A percentile compares a stretch with the other conserved stretches of the same genome.
Evolutionary conservation across 1,140 invertebrate species (phyloP).

Genomic region (Leptinotarsa defecta): DNA sequence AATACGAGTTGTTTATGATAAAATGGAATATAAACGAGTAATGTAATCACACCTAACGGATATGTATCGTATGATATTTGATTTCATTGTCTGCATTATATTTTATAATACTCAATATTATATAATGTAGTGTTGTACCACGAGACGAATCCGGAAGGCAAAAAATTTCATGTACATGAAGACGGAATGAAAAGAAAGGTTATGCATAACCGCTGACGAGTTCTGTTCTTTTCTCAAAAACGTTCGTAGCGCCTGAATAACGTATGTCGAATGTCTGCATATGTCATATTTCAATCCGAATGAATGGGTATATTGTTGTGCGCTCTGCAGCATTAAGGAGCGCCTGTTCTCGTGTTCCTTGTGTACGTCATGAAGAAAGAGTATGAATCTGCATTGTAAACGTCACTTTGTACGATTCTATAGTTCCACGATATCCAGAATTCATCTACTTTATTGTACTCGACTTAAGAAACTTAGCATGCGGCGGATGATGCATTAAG

Average conservation of each 20-base stretch:
- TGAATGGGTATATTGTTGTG: conserved; percentile 15
- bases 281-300: conserved; percentile 4
- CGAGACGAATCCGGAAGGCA: too few relatives aligned
- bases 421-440: background rate
- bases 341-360: conserved; percentile 4
- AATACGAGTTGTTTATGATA: too few relatives aligned
- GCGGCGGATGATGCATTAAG: background rate
- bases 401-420: conserved; percentile 7
- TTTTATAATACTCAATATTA: too few relatives aligned
- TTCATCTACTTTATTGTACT: background rate
- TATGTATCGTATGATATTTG: too few relatives aligned
- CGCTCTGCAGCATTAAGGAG: background rate
- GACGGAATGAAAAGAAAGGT: background rate
- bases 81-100: too few relatives aligned
- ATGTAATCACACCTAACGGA: too few relatives aligned
- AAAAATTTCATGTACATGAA: background rate
- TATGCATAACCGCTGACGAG: background rate
- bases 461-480: background rate
- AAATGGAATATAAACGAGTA: too few relatives aligned
- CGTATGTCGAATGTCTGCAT: background rate
- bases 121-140: too few relatives aligned
- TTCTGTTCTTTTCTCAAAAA: background rate
- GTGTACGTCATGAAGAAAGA: conserved; percentile 6
- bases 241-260: background rate
- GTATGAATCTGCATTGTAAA: conserved; percentile 18